A percentile compares a stretch with the other conserved stretches of the same genome.
These are phyloP conservation scores for Cardiocondyla obscurior DNA, from an alignment of 1,140 invertebrate genomes.

Conservation along the genomic window DNA sequence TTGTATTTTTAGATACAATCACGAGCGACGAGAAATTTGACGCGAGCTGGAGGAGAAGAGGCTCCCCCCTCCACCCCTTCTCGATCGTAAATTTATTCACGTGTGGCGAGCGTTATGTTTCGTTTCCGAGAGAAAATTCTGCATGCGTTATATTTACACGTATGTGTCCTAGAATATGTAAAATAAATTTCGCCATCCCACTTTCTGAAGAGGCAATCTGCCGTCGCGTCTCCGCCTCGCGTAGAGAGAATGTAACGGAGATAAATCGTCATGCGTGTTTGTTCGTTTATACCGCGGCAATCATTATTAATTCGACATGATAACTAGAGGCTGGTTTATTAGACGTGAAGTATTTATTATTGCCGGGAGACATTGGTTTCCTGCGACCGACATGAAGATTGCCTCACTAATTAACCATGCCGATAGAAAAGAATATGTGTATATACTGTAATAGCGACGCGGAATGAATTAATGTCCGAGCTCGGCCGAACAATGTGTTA, in stretches of 20 bases:
- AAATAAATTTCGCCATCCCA: conserved; percentile 17
- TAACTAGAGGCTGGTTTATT: conserved; percentile 47
- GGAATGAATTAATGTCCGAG: neutral
- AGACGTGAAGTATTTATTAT: conserved; percentile 35
- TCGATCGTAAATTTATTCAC: conserved; percentile 47
- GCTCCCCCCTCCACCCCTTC: too few species aligned
- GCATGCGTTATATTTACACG: neutral
- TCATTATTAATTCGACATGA: conserved; percentile 52
- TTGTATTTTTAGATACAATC: conserved; percentile 29
- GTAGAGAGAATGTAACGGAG: conserved; percentile 35
- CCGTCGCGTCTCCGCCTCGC: conserved; percentile 3
- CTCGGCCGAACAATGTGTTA: neutral
- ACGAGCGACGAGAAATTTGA: conserved; percentile 9
- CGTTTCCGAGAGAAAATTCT: neutral
- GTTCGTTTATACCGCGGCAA: conserved; percentile 31
- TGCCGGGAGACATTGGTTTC: conserved; percentile 33
- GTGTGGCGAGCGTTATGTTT: neutral
- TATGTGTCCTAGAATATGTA: conserved; percentile 4
- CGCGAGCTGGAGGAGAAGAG: neutral
- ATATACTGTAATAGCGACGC: neutral
- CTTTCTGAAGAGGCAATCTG: conserved; percentile 37
- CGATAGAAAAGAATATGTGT: neutral
- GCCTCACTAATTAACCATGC: conserved; percentile 17
- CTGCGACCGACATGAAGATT: conserved; percentile 13
- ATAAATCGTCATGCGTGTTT: conserved; percentile 36